Conservation (phyloP, 1,140 invertebrate species). For the Drosophila pseudoananassae region DNA sequence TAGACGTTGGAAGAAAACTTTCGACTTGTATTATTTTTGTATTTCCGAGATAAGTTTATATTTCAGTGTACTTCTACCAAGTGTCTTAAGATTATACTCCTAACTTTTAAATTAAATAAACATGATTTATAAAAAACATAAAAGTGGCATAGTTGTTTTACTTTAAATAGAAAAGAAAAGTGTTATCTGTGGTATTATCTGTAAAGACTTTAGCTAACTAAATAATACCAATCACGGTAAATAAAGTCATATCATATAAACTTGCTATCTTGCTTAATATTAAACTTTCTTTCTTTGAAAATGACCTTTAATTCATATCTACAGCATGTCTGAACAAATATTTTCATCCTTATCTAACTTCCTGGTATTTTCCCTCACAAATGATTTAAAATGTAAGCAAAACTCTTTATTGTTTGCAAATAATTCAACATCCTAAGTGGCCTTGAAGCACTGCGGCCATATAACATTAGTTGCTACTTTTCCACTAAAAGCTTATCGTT, state of each 20-base stretch:
- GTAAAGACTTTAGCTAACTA: neutral
- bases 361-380: neutral
- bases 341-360: neutral
- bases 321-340: constrained; percentile 2
- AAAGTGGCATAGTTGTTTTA: neutral
- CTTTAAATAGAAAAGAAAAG: too few relatives aligned
- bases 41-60: too few relatives aligned
- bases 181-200: neutral
- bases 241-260: neutral
- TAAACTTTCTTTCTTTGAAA: neutral
- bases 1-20: too few relatives aligned
- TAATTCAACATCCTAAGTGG: neutral
- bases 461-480: constrained; percentile 3
- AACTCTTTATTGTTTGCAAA: constrained; percentile 8
- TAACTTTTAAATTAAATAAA: neutral
- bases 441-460: constrained; percentile 10
- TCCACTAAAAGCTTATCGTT: constrained; percentile 30
- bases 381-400: neutral
- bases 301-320: neutral
- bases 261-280: neutral
- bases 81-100: too few relatives aligned
- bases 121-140: neutral
- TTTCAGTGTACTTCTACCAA: too few relatives aligned
- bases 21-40: too few relatives aligned
- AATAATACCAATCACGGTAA: neutral